Conservation (phyloP, 2,797 vertebrate species). For the Micrastur ruficollis region DNA sequence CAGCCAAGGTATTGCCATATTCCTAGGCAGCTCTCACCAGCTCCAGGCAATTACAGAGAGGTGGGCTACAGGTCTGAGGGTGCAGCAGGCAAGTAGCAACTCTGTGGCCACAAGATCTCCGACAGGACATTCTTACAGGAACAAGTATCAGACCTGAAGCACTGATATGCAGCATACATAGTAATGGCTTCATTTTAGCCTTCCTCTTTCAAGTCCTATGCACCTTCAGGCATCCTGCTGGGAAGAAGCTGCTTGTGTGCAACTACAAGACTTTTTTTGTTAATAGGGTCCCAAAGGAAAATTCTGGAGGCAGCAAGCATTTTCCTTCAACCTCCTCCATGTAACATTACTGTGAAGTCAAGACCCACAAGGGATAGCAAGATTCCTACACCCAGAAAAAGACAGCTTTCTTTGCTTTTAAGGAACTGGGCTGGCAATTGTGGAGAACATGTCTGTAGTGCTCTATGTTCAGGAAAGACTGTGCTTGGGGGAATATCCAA, state of each 20-base stretch:
- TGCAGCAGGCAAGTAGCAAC: neutral
- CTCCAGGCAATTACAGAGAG: neutral
- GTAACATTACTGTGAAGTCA: neutral
- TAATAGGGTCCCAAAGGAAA: neutral
- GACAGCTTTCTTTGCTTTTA: neutral
- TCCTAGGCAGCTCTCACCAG: neutral
- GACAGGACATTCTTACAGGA: neutral
- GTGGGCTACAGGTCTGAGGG: neutral
- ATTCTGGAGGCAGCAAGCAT: neutral
- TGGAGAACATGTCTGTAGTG: neutral
- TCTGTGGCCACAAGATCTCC: neutral
- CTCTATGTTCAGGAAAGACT: neutral
- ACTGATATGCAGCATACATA: fast-evolving
- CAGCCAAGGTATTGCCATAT: neutral
- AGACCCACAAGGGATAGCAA: neutral
- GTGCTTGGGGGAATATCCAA: neutral
- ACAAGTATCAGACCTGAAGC: neutral
- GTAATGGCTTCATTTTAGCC: neutral
- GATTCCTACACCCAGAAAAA: neutral
- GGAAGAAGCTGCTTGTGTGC: neutral
- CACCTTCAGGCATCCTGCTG: neutral
- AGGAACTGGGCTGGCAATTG: neutral
- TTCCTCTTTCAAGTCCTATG: neutral
- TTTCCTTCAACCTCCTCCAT: neutral
- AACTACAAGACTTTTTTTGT: neutral